Base-by-base conservation (phyloP, 2,113 vertebrate species). In the Brevimyrus niger region DNA sequence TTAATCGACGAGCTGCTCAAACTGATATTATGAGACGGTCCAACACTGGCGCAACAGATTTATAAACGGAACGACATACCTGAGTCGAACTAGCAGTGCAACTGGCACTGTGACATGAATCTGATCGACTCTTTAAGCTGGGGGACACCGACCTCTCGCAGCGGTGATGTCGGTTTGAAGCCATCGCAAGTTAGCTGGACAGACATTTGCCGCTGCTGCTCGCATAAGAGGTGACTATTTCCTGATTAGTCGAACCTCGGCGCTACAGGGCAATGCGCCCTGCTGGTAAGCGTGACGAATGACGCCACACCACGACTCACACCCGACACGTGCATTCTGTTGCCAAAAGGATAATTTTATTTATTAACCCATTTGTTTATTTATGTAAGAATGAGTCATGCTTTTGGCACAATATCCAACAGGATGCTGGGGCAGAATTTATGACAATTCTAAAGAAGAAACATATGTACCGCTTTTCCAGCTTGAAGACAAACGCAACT, bases 381-480 rank as follows among this genome's bases (percentile, higher is more conserved):
- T 84, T 84, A 84, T 84, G 82, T 46, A 84, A 46, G 82, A 21
- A 84, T 84, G 82, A 84, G 82, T 84, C 82, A 48, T n/a, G 44
- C 27, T 44, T 47, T 84, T 84, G 82, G 82, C 82, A 84, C 82
- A n/a, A 47, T n/a, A 84, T n/a, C 15, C 82, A 84, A 6, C n/a
- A 44, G 19, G 38, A 23, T 23, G 82, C 82, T 47, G 82, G 80
- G 44, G 21, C 82, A n/a, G 19, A 84, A 46, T 84, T 84, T 47
- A 47, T 47, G 42, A 84, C 44, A 44, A 19, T 47, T 47, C 21
- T 47, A 84, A 84, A 84, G 82, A 47, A 23, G 21, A 84, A 84
- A 84, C 42, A 84, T 84, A 47, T 80, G 73, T 42, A 17, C 35
- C 5, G 35, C 11, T 80, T 80, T 80, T 80, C 73, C 73, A 80